A percentile compares a stretch with the other conserved stretches of the same genome.
Evolutionary conservation across 2,888 invertebrate species (phyloP).

Genomic region (Stenodema calcarata): DNA sequence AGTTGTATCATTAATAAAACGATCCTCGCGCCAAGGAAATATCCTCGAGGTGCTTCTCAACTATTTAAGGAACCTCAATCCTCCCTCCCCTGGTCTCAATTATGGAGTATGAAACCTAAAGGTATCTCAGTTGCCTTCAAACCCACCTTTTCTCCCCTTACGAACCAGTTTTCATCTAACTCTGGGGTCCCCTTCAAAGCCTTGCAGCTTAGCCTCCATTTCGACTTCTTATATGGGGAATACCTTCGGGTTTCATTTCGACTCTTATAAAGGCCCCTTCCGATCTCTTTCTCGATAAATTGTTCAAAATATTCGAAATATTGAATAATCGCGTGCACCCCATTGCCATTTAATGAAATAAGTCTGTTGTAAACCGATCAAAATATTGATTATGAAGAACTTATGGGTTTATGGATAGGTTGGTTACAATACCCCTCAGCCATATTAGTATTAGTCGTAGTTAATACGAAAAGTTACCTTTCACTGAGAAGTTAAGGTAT

Average conservation of each 20-base stretch:
- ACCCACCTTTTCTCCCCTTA: neutral
- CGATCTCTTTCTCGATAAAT: neutral
- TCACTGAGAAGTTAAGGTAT: too few relatives aligned
- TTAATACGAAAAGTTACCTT: too few relatives aligned
- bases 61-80: neutral
- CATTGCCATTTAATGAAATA: too few relatives aligned
- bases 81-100: neutral
- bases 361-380: too few relatives aligned
- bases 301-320: neutral
- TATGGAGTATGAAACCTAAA: neutral
- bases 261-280: neutral
- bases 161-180: neutral
- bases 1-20: neutral
- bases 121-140: neutral
- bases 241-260: neutral
- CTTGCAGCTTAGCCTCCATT: neutral
- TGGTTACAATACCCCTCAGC: too few relatives aligned
- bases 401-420: too few relatives aligned
- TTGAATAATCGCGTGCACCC: too few relatives aligned
- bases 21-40: neutral
- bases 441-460: too few relatives aligned
- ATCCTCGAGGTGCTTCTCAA: neutral
- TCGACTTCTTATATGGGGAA: neutral
- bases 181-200: neutral
- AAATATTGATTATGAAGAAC: too few relatives aligned